Conservation (phyloP, 2,888 invertebrate genomes). For the Rhimphoctona megacephalus region DNA sequence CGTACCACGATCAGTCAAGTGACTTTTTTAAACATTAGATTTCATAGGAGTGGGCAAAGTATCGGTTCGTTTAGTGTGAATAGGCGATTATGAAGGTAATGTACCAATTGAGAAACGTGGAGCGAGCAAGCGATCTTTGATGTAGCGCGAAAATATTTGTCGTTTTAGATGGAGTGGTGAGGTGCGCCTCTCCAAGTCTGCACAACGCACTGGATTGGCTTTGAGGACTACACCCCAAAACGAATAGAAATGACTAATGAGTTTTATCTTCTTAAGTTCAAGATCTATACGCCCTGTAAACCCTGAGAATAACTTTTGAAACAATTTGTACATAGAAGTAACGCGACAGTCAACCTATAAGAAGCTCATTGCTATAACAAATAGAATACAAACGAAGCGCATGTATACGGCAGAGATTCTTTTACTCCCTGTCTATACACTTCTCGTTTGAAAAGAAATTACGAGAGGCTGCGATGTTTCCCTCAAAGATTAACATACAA, state of each 20-base stretch:
- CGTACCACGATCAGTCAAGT: too few species aligned
- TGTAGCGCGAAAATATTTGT: background rate
- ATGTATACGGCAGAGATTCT: slow-evolving; percentile 19
- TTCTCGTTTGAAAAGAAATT: slow-evolving; percentile 14
- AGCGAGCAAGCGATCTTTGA: too few species aligned
- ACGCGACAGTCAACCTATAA: slow-evolving; percentile 25
- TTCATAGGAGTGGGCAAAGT: too few species aligned
- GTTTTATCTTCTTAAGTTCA: background rate
- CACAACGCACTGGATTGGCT: background rate
- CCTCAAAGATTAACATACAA: slow-evolving; percentile 74
- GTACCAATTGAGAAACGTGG: too few species aligned
- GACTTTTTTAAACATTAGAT: too few species aligned
- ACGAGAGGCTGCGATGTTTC: slow-evolving; percentile 36
- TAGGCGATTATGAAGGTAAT: too few species aligned
- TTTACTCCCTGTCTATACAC: background rate
- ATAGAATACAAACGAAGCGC: slow-evolving; percentile 2
- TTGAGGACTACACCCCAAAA: background rate
- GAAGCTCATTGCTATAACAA: slow-evolving; percentile 15
- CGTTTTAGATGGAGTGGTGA: background rate
- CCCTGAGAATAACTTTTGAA: background rate
- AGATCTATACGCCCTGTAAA: background rate
- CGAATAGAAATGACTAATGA: background rate
- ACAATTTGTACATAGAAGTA: background rate
- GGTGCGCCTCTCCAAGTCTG: background rate
- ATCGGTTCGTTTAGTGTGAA: too few species aligned